Evolutionary conservation across 1,140 invertebrate species (phyloP).

Genomic region (Lordiphosa clarofinis): DNA sequence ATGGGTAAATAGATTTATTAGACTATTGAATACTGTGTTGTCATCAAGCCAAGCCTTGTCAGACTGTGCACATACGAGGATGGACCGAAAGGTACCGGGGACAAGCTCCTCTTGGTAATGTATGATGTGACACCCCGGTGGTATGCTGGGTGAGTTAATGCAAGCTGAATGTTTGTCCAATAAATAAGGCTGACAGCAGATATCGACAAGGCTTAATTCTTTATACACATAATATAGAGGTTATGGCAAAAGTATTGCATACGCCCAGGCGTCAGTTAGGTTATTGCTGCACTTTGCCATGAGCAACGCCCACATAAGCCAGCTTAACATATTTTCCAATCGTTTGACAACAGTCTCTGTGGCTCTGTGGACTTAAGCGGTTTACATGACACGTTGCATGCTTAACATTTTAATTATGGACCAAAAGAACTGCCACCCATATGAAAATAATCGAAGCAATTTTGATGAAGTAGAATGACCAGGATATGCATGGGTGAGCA

Average conservation of each 20-base stretch:
- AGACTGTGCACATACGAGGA: too few relatives aligned
- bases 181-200: not conserved
- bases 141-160: conserved; percentile 24
- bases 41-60: conserved; percentile 20
- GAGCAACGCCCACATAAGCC: conserved; percentile 34
- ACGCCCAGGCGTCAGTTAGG: conserved; percentile 16
- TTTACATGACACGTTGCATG: conserved; percentile 55
- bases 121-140: conserved; percentile 33
- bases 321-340: conserved; percentile 45
- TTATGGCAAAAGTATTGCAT: conserved; percentile 24
- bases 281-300: conserved; percentile 31
- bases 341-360: conserved; percentile 39
- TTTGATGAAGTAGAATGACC: too few relatives aligned
- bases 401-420: conserved; percentile 58
- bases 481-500: not conserved
- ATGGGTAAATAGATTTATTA: conserved; percentile 39
- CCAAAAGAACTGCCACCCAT: not conserved
- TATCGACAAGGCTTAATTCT: conserved; percentile 13
- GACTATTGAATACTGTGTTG: conserved; percentile 26
- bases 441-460: not conserved
- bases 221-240: conserved; percentile 12
- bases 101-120: not conserved
- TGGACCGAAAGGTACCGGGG: too few relatives aligned
- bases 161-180: conserved; percentile 15
- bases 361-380: conserved; percentile 47